Conservation (phyloP, 2,113 vertebrate species). For the Tenrec ecaudatus region DNA sequence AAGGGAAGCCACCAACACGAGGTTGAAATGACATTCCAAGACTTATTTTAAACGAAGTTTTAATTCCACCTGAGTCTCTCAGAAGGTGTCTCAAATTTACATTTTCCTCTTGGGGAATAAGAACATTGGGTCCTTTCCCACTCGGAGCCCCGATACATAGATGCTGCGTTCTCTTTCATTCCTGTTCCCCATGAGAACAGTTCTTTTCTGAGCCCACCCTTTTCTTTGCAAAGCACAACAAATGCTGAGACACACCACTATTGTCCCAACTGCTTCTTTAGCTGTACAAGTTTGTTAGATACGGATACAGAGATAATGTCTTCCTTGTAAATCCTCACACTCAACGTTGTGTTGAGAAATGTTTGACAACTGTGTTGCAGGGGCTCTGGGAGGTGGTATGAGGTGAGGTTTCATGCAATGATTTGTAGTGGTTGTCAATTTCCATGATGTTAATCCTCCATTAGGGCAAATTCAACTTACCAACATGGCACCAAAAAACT, state of each 20-base stretch:
- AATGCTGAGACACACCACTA: neutral
- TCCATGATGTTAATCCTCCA: too few relatives aligned
- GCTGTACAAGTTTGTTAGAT: slow-evolving; percentile 42
- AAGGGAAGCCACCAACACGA: too few relatives aligned
- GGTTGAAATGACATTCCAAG: too few relatives aligned
- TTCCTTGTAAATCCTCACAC: slow-evolving; percentile 49
- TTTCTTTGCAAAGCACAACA: neutral
- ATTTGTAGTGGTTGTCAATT: neutral
- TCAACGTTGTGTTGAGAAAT: slow-evolving; percentile 37
- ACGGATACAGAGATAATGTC: too few relatives aligned
- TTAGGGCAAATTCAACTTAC: neutral
- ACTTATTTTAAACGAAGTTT: slow-evolving; percentile 14
- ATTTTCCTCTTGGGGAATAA: neutral
- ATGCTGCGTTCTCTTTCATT: neutral
- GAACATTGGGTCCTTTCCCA: neutral
- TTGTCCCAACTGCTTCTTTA: neutral
- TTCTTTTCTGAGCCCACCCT: neutral
- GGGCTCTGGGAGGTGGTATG: neutral
- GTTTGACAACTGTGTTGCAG: slow-evolving; percentile 41
- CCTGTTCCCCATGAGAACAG: neutral
- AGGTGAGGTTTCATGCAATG: neutral
- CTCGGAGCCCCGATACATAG: neutral
- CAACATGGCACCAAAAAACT: slow-evolving; percentile 11
- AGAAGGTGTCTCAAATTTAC: neutral
- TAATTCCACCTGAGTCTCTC: neutral